Base-by-base conservation (phyloP, 30 jellyfish, hydroid and myxozoan species). In the Chironex yamaguchii region DNA sequence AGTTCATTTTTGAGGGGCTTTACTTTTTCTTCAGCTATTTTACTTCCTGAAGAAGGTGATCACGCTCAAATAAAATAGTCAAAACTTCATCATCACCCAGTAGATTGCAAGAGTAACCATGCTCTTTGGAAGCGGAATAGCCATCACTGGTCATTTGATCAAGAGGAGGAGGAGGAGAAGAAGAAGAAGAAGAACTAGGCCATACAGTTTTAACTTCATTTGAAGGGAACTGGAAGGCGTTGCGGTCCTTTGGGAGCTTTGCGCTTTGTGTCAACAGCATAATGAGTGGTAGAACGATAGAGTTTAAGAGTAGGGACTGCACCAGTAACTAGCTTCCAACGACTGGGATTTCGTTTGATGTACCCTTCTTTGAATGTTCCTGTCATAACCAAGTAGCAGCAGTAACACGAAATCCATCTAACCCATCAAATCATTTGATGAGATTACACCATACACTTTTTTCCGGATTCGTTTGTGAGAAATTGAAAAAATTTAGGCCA, bases 361-460 rank as follows among this genome's bases (percentile, higher is more conserved):
- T n/a, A n/a, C 25, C 69, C 25, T 52, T 31, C 25, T 31, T 52
- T 20, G 25, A 52, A 52, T 52, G 69, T 52, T 52, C 69, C 69
- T 52, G 69, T 20, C 69, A 52, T 11, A 11, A 52, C 30, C 69
- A 52, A 20, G 69, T 52, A 52, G 69, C 69, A 52, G 69, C 69
- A 52, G 69, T 52, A 52, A 11, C 69, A 52, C 69, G 69, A 52
- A 52, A 52, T 52, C 69, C 69, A 52, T 52, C 6, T 52, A 52
- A 52, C 30, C 69, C 69, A 52, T 52, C 69, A 52, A 52, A 52
- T 52, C 11, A 31, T 52, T 52, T 52, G 25, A 52, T 20, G n/a
- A n/a, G n/a, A n/a, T n/a, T n/a, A n/a, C n/a, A n/a, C 69, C 69
- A 52, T 20, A 52, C 69, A 52, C 69, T 28, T 52, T 52, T 52